Base-by-base conservation (phyloP, 2,888 invertebrate species). In the Nomada ruficornis region DNA sequence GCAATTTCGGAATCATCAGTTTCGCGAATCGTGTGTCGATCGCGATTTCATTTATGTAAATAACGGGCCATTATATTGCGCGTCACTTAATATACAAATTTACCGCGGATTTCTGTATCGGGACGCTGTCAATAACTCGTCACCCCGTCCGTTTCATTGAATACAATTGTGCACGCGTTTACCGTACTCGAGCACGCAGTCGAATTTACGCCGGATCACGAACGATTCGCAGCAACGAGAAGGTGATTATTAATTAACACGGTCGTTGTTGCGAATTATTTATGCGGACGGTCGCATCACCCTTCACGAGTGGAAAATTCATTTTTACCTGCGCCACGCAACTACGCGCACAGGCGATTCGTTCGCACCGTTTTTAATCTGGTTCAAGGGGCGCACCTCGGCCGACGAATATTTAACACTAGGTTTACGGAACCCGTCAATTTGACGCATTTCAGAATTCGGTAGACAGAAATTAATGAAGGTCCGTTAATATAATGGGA, bases 121-220 rank as follows among this genome's bases (percentile, higher is more conserved):
- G n/a, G 54, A 54, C 42, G 15, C 36, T 54, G 57, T 47, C 69
- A 44, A 69, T 59, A 69, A n/a, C 69, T 59, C 57, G 47, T 29
- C 15, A 13, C 44, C 26, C 7, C 44, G 54, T 36, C n/a, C 26
- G 29, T 65, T 23, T n/a, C 65, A 11, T n/a, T 36, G 54, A 54
- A 36, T 9, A 44, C n/a, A 26, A 69, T 26, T 20, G 20, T 23
- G 26, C 20, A 26, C 42, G 13, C n/a, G 13, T 13, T 18, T n/a
- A 18, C 18, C 20, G 23, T 20, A 2, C 23, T 2, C 18, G 23
- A 11, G 5, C 15, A 55, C 68, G 26, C 18, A 9, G 0, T n/a
- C 9, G 9, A 10, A 18, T 18, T 54, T 20, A 2, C 42, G 42
- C 4, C 15, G 9, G 23, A 7, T 26, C 23, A 4, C 11, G 44